Base-by-base conservation (phyloP, 2,113 vertebrate genomes). In the Rallus limicola region DNA sequence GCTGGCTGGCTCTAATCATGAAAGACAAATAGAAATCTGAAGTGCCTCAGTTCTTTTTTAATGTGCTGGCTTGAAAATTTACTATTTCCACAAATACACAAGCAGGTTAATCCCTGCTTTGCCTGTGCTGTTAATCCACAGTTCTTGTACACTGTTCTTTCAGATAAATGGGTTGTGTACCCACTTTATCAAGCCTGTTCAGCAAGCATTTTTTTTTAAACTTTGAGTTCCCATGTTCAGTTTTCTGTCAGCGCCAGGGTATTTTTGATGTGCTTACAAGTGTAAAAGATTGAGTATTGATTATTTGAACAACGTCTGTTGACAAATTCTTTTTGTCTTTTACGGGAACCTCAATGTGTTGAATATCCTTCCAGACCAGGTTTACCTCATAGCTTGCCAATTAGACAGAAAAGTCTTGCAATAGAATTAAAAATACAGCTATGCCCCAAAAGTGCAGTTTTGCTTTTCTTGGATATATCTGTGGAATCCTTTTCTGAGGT, bases 221-320 rank as follows among this genome's bases (percentile, higher is more conserved):
- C 10, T 42, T 53, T 2, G 4, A 1, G 56, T 56, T 82, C 33
- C 25, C 1, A 0, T 68, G 8, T 82, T 76, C 9, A 20, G 8
- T 52, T 55, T 14, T 67, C 44, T 58, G 15, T 40, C 48, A 86
- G 16, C 26, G 78, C 33, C 17, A 14, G 15, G 36, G 8, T 75
- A 25, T 36, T 85, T 83, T 48, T 53, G 76, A 11, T 48, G 12
- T 3, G 3, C 7, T 82, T 75, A 19, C 3, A 64, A 18, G 20
- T 75, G 15, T 68, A 86, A 72, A 80, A 68, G 10, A 31, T 20
- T 34, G 24, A 26, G n/a, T 72, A 82, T 71, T 62, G 13, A 50
- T 68, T 78, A 75, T 56, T 91, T 50, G 13, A 65, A 24, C 29
- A 75, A 46, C 2, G 6, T 13, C 29, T 36, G 11, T 28, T 63